Base-by-base conservation (phyloP, 2,113 vertebrate genomes). In the Stegostoma tigrinum region DNA sequence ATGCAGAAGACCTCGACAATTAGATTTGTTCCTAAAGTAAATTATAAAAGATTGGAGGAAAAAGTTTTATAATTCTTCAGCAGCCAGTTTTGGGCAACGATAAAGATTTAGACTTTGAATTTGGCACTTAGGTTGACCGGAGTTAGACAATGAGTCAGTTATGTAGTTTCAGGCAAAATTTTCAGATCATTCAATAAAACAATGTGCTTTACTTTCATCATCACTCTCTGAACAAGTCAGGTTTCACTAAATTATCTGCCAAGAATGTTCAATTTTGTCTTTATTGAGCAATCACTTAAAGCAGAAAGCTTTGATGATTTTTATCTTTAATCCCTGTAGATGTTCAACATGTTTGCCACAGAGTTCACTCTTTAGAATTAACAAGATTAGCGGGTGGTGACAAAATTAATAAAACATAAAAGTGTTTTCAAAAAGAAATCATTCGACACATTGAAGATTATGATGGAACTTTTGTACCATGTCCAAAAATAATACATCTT, bases 321-420 rank as follows among this genome's bases (percentile, higher is more conserved):
- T 93, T 66, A 67, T 93, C 89, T 93, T 93, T 64, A 38, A n/a
- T 93, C 61, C 34, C 8, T 23, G 61, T 67, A 66, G 89, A 66
- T 66, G 61, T 93, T 93, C 34, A 38, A 61, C 61, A 67, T 93
- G 89, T 93, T 93, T 93, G 89, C 21, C 61, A 93, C 89, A 38
- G 14, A 38, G 24, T 83, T 83, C 61, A 66, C 17, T 93, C n/a
- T 93, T 66, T 38, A 19, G 64, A 67, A 91, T 91, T 91, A 91
- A 90, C 55, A 90, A 93, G 61, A 93, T 93, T 66, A 93, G n/a
- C 89, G 66, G 89, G 89, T 93, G 89, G 7, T 93, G 89, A 93
- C 89, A 93, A 93, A 93, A 93, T 64, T 66, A 61, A 38, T 93
- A 93, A 93, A 15, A 93, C 89, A 66, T 67, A n/a, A 93, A 93